Conservation (phyloP, 2,888 invertebrate genomes). For the Metellina segmentata region DNA sequence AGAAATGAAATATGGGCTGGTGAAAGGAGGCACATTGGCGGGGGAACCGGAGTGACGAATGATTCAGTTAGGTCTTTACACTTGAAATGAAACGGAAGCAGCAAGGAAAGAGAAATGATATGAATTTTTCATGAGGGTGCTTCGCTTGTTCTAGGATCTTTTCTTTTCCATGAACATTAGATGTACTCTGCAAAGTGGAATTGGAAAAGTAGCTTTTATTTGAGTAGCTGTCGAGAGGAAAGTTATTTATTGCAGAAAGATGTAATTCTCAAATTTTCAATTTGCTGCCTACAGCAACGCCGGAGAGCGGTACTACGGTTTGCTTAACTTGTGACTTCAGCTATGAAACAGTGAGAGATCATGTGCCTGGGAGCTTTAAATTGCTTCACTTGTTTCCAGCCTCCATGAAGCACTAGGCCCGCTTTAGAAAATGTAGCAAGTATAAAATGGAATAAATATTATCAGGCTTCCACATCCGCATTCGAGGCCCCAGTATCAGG, state of each 20-base stretch:
- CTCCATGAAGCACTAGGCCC: too few relatives aligned
- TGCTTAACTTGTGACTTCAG: too few relatives aligned
- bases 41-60: constrained; percentile 45
- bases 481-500: too few relatives aligned
- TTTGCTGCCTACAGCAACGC: not conserved
- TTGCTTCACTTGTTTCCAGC: too few relatives aligned
- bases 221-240: constrained; percentile 47
- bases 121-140: constrained; percentile 64
- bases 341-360: too few relatives aligned
- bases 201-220: constrained; percentile 57
- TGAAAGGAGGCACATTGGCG: constrained; percentile 27
- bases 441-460: too few relatives aligned
- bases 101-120: constrained; percentile 25
- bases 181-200: constrained; percentile 43
- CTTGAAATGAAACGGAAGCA: constrained; percentile 41
- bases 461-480: too few relatives aligned
- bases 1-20: constrained; percentile 52
- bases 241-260: constrained; percentile 37
- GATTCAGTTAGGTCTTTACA: constrained; percentile 58
- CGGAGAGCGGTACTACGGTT: too few relatives aligned
- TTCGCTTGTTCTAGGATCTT: constrained; percentile 40
- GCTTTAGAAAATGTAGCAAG: too few relatives aligned
- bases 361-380: too few relatives aligned
- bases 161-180: constrained; percentile 40
- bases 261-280: constrained; percentile 20